A percentile compares a stretch with the other conserved stretches of the same genome.
These are phyloP conservation scores for Ammodytes marinus DNA, from an alignment of 2,113 vertebrate species.

Conservation along the genomic window DNA sequence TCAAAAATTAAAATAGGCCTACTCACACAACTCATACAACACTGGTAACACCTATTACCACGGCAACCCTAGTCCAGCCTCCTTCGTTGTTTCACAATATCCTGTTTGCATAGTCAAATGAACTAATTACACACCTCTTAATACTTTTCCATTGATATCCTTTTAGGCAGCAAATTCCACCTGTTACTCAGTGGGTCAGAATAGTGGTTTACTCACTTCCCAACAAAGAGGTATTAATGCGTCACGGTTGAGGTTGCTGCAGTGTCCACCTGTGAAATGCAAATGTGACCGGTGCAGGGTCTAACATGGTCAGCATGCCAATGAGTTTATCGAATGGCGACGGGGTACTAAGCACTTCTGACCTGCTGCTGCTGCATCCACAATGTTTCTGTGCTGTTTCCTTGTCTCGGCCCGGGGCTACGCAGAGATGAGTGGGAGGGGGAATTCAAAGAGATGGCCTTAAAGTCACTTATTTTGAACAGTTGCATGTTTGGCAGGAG, in stretches of 20 bases:
- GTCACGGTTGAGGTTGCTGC: constrained; percentile 56
- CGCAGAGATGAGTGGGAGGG: constrained; percentile 31
- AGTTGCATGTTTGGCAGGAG: constrained; percentile 20
- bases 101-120: constrained; percentile 35
- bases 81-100: constrained; percentile 18
- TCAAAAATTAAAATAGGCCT: no score
- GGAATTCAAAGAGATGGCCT: constrained; percentile 44
- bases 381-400: constrained; percentile 9
- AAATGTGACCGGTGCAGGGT: constrained; percentile 61
- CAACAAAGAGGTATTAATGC: constrained; percentile 66
- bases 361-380: constrained; percentile 42
- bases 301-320: constrained; percentile 62
- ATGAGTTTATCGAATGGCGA: constrained; percentile 52
- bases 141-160: constrained; percentile 44
- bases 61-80: not conserved
- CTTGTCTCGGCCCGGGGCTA: not conserved
- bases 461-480: constrained; percentile 37
- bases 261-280: constrained; percentile 73
- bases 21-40: no score
- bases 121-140: constrained; percentile 60
- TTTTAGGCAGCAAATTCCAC: constrained; percentile 43
- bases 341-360: constrained; percentile 26
- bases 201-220: constrained; percentile 54
- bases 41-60: no score
- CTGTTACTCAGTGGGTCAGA: constrained; percentile 53